A percentile compares a stretch with the other conserved stretches of the same genome.
Evolutionary conservation across 2,797 vertebrate genomes (phyloP).

Genomic region (Pipistrellus nathusii): DNA sequence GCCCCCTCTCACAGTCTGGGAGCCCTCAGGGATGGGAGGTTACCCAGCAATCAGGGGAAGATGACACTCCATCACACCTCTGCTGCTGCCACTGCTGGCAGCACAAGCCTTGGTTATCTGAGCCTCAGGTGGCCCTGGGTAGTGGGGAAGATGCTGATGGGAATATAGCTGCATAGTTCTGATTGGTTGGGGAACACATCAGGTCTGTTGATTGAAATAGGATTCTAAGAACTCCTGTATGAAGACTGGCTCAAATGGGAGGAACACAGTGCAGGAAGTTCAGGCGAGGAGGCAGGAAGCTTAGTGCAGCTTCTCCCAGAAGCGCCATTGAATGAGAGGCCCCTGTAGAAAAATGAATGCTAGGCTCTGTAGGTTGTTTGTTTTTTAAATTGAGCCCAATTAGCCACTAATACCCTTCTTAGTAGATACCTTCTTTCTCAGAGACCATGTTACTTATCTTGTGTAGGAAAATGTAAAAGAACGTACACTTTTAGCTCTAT

Average conservation of each 20-base stretch:
- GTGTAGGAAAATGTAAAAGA: not conserved
- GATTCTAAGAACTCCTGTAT: not conserved
- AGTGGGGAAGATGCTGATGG: not conserved
- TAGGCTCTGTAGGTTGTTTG: not conserved
- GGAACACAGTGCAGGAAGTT: too few species aligned
- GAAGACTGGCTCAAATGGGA: not conserved
- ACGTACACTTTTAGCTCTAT: not conserved
- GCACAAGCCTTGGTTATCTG: too few species aligned
- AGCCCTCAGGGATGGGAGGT: too few species aligned
- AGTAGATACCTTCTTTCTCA: not conserved
- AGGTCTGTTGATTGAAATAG: not conserved
- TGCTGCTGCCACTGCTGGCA: too few species aligned
- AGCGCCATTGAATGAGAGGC: not conserved
- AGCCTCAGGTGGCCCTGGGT: too few species aligned
- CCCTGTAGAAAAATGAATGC: not conserved
- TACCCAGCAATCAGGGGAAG: too few species aligned
- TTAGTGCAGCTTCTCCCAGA: not conserved
- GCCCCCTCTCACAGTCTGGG: too few species aligned
- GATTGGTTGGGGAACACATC: not conserved
- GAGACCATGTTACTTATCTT: not conserved
- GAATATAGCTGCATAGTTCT: not conserved
- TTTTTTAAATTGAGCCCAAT: not conserved
- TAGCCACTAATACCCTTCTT: not conserved
- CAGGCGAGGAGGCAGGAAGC: not conserved
- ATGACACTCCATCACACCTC: too few species aligned